phyloP scores from a whole-genome alignment of 2,113 vertebrate genomes.

The Amazona vittata region DNA sequence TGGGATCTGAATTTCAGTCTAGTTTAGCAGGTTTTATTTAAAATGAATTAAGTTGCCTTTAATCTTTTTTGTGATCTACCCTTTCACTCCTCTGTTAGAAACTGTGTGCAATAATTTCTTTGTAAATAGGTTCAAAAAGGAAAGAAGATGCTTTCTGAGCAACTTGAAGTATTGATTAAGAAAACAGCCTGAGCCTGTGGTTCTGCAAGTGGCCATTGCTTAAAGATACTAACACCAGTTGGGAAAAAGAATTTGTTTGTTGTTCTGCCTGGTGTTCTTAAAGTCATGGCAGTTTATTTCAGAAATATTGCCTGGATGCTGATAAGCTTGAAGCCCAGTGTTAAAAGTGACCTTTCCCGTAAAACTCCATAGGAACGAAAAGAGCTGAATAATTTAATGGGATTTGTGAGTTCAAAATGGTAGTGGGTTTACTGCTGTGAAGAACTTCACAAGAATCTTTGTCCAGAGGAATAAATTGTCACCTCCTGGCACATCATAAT shows the following conservation, averaged over 20 bases:
- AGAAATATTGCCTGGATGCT: background rate
- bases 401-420: background rate
- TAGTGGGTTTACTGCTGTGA: background rate
- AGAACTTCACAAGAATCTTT: background rate
- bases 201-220: background rate
- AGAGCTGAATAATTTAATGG: background rate
- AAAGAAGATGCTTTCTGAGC: background rate
- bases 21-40: background rate
- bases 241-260: background rate
- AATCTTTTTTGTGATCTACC: background rate
- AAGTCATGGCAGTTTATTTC: background rate
- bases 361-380: background rate
- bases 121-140: conserved; percentile 8
- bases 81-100: background rate
- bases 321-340: background rate
- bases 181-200: background rate
- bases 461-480: background rate
- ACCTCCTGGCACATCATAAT: background rate
- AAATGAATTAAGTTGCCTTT: background rate
- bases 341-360: background rate
- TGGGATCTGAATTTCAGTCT: background rate
- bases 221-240: background rate
- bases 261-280: background rate
- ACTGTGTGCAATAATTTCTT: background rate
- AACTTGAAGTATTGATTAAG: background rate